A percentile compares a stretch with the other conserved stretches of the same genome.
These are phyloP conservation scores for Noctuana brunneofusca DNA, from an alignment of 2,888 invertebrate species.

Conservation along the genomic window DNA sequence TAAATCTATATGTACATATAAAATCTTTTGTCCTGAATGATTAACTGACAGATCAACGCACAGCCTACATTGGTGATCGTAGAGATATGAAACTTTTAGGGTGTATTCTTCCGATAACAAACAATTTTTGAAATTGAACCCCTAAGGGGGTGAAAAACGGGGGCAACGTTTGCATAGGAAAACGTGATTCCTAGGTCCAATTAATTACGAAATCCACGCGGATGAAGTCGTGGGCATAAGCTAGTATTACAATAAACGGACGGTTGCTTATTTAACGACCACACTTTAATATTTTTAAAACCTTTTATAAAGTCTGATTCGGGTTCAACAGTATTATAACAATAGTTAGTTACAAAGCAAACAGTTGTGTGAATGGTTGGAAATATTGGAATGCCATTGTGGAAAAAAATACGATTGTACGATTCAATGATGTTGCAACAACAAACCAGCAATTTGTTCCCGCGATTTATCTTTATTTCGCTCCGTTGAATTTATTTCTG, in stretches of 20 bases:
- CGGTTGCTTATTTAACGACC: neutral
- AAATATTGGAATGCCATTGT: constrained; percentile 14
- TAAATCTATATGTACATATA: no score
- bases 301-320: neutral
- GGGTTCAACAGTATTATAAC: constrained; percentile 1
- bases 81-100: no score
- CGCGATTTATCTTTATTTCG: constrained; percentile 15
- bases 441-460: constrained; percentile 23
- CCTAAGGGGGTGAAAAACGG: no score
- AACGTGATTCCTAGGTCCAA: no score
- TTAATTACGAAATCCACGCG: no score
- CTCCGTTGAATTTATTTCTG: neutral
- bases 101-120: no score
- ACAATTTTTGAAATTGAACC: no score
- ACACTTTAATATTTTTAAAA: neutral
- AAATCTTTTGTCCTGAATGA: no score
- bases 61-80: no score
- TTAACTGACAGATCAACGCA: no score
- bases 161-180: no score
- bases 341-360: constrained; percentile 18
- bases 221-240: no score
- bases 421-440: constrained; percentile 24
- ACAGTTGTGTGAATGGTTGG: constrained; percentile 9
- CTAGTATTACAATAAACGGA: neutral
- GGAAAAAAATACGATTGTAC: constrained; percentile 19